A percentile compares a stretch with the other conserved stretches of the same genome.
These are phyloP conservation scores for Desoria tigrina DNA, from an alignment of 2,888 invertebrate genomes.

Conservation along the genomic window DNA sequence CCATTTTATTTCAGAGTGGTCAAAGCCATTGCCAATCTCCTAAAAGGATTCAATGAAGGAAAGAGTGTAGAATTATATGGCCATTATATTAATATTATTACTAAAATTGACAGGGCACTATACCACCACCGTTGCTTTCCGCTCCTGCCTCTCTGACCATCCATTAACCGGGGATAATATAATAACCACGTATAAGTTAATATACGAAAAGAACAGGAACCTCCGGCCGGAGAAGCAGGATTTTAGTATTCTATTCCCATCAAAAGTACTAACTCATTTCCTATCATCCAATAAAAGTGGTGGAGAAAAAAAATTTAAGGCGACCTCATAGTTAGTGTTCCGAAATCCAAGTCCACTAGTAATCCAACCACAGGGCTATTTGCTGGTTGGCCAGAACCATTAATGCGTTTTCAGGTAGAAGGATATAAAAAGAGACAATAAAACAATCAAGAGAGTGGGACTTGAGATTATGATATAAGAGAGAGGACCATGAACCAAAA, in stretches of 20 bases:
- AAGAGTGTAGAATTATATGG: slow-evolving; percentile 1
- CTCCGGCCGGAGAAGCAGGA: too few relatives aligned
- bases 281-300: slow-evolving; percentile 7
- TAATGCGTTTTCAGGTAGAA: neutral
- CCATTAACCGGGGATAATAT: neutral
- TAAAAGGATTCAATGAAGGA: too few relatives aligned
- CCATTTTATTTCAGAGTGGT: too few relatives aligned
- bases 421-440: slow-evolving; percentile 15
- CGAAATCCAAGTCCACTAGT: too few relatives aligned
- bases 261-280: slow-evolving; percentile 10
- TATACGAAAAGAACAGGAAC: too few relatives aligned
- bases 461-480: slow-evolving; percentile 2
- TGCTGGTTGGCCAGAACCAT: too few relatives aligned
- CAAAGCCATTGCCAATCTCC: too few relatives aligned
- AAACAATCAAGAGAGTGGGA: slow-evolving; percentile 18
- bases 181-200: too few relatives aligned
- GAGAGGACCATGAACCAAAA: slow-evolving; percentile 11
- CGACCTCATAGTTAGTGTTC: too few relatives aligned
- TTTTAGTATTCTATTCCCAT: too few relatives aligned
- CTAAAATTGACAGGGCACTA: slow-evolving; percentile 3
- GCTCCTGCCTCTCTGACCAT: slow-evolving; percentile 9
- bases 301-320: neutral
- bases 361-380: too few relatives aligned
- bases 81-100: slow-evolving; percentile 19
- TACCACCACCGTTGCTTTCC: neutral